Conservation (phyloP, 2,113 vertebrate genomes). For the Nycticryphes semicollaris region DNA sequence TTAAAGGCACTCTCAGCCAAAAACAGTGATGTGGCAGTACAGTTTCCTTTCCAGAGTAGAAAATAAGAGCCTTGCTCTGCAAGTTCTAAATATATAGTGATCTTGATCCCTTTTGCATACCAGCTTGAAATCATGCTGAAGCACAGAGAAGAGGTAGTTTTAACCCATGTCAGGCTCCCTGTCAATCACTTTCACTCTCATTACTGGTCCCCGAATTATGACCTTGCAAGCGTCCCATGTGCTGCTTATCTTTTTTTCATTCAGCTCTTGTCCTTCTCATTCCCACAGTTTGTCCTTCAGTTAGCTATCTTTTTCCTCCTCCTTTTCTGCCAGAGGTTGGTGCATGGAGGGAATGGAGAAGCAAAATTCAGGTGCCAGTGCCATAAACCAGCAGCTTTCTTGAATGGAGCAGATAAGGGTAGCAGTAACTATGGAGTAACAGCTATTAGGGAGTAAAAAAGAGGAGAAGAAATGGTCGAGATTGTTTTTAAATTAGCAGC, state of each 20-base stretch:
- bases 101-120: neutral
- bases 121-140: neutral
- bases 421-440: neutral
- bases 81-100: neutral
- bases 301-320: neutral
- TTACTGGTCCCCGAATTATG: neutral
- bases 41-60: neutral
- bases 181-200: neutral
- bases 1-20: neutral
- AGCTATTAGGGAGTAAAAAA: neutral
- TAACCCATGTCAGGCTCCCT: neutral
- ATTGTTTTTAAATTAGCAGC: neutral
- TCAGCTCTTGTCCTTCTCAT: neutral
- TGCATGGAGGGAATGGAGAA: neutral
- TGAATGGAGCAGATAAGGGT: neutral
- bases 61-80: neutral
- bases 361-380: neutral
- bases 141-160: neutral
- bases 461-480: neutral
- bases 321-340: neutral
- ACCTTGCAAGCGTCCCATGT: neutral
- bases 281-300: neutral
- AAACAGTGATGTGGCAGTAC: neutral
- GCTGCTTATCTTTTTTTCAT: neutral
- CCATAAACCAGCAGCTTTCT: neutral